These are phyloP conservation scores for Norana najaformis DNA, from an alignment of 2,888 invertebrate species.

Conservation along the genomic window DNA sequence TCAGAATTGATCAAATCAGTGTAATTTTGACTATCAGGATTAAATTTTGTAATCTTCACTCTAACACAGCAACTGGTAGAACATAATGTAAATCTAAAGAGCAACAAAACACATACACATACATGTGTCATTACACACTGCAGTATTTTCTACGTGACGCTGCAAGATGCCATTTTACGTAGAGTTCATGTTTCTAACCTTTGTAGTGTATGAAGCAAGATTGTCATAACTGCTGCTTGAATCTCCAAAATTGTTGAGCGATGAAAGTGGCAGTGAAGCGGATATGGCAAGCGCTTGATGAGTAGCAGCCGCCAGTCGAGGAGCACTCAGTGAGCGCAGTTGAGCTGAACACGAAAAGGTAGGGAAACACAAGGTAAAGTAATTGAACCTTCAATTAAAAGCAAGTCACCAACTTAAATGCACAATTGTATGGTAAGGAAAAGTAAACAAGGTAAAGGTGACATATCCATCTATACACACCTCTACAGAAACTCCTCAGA, in stretches of 20 bases:
- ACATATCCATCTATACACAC: not conserved
- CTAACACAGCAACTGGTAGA: not conserved
- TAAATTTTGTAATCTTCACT: no score
- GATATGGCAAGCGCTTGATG: not conserved
- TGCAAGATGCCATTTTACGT: not conserved
- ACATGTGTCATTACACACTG: not conserved
- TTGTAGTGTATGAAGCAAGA: not conserved
- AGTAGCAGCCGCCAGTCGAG: slow-evolving; percentile 8
- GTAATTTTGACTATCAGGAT: no score
- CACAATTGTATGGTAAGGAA: no score
- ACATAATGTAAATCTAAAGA: not conserved
- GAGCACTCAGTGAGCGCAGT: slow-evolving; percentile 19
- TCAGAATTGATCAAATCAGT: no score
- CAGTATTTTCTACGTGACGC: not conserved
- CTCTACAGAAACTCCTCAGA: not conserved
- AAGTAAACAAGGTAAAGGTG: not conserved
- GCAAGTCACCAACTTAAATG: no score
- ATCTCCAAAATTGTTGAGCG: not conserved
- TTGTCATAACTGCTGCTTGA: slow-evolving; percentile 23
- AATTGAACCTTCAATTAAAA: not conserved
- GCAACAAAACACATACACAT: not conserved
- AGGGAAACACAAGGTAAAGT: no score
- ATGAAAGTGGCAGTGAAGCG: not conserved
- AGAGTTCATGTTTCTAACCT: not conserved
- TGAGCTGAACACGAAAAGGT: not conserved